A percentile compares a stretch with the other conserved stretches of the same genome.
Conservation (phyloP, 2,888 invertebrate genomes). For the Acleris cristana region DNA sequence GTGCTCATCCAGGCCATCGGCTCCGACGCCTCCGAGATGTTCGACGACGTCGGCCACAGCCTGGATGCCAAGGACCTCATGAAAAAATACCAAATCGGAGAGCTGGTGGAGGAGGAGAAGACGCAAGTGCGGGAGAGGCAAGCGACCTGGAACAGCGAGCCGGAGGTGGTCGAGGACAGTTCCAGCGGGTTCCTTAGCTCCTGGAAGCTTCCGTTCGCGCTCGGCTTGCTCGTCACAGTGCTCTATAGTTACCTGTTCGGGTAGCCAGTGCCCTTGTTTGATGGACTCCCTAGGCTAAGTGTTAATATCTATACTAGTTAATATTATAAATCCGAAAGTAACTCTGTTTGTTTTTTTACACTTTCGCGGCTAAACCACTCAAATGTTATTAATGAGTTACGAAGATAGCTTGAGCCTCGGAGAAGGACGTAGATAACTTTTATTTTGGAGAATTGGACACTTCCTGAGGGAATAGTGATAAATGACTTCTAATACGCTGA, state of each 20-base stretch:
- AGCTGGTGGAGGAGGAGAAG: slow-evolving; percentile 83
- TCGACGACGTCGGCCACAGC: slow-evolving; percentile 99
- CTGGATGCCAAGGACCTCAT: slow-evolving; percentile 97
- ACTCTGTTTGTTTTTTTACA: too few species aligned
- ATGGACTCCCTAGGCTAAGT: slow-evolving; percentile 15
- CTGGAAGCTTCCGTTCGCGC: slow-evolving; percentile 86
- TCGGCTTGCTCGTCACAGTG: slow-evolving; percentile 85
- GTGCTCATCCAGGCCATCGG: slow-evolving; percentile 94
- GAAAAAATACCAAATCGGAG: slow-evolving; percentile 93
- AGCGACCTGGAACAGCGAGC: slow-evolving; percentile 28
- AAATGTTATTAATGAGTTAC: too few species aligned
- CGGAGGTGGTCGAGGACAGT: background rate
- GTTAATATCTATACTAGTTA: slow-evolving; percentile 14
- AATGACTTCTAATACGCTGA: too few species aligned
- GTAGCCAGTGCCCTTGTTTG: slow-evolving; percentile 40
- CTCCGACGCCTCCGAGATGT: slow-evolving; percentile 96
- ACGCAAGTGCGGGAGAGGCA: slow-evolving; percentile 43
- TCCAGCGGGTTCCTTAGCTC: slow-evolving; percentile 67
- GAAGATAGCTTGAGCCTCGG: too few species aligned
- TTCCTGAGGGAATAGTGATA: too few species aligned
- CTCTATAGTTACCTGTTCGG: slow-evolving; percentile 86
- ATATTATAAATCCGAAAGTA: too few species aligned
- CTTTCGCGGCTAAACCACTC: too few species aligned
- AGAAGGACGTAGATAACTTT: too few species aligned
- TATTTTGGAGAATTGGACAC: too few species aligned